A percentile compares a stretch with the other conserved stretches of the same genome.
These are phyloP conservation scores for Dolichotis patagonum DNA, from an alignment of 2,113 vertebrate genomes.

Conservation along the genomic window DNA sequence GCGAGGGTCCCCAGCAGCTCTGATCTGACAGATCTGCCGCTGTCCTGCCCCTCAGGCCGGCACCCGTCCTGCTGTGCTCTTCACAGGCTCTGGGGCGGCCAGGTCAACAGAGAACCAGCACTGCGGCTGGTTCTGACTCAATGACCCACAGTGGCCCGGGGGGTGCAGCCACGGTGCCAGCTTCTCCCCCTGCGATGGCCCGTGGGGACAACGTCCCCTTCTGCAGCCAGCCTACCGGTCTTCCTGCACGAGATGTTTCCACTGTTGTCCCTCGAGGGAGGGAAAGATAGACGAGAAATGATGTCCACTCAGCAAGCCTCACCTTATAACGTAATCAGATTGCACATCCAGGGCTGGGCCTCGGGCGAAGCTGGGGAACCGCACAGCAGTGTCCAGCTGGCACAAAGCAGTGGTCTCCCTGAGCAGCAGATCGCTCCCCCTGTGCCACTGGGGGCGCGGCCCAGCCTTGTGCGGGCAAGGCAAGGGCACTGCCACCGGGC, in stretches of 20 bases:
- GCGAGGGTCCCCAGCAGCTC: too few relatives aligned
- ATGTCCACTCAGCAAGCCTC: neutral
- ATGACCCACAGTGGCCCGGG: neutral
- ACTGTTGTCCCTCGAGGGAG: neutral
- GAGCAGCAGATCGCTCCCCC: neutral
- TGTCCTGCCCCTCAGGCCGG: neutral
- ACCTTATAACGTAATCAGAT: neutral
- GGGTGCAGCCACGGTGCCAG: neutral
- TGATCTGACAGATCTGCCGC: fast-evolving
- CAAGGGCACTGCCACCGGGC: too few relatives aligned
- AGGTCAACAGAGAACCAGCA: too few relatives aligned
- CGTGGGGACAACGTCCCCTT: neutral
- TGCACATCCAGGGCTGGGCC: neutral
- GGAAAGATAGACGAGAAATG: neutral
- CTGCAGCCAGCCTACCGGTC: neutral
- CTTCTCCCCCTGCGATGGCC: neutral
- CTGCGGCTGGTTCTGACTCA: too few relatives aligned
- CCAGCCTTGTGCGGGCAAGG: neutral
- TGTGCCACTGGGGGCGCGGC: too few relatives aligned
- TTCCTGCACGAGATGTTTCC: neutral
- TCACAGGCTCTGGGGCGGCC: too few relatives aligned
- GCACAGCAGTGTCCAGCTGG: neutral
- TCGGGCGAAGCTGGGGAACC: neutral
- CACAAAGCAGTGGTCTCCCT: neutral
- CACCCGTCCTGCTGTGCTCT: too few relatives aligned